Evolutionary conservation across 1,140 invertebrate genomes (phyloP).

Genomic region (Chironomus tepperi): DNA sequence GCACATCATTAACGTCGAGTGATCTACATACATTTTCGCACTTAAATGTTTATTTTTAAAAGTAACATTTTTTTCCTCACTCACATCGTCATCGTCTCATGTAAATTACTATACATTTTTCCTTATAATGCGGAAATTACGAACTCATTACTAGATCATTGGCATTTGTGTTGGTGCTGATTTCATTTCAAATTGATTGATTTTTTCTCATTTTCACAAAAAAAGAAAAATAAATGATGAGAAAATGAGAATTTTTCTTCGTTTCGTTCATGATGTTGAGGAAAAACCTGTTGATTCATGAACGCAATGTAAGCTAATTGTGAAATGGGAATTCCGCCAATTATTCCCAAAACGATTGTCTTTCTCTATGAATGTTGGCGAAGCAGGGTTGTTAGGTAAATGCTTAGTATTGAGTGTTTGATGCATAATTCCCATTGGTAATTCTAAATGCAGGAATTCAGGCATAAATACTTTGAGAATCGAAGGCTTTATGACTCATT

Average conservation of each 20-base stretch:
- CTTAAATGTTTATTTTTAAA: background rate
- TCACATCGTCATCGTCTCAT: too few relatives aligned
- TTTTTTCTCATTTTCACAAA: too few relatives aligned
- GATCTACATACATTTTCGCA: background rate
- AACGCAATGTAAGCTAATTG: too few relatives aligned
- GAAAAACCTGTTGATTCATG: background rate
- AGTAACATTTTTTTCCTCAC: background rate
- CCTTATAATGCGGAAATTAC: slow-evolving; percentile 8
- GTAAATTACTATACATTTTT: background rate
- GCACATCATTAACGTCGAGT: background rate
- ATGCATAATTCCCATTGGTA: too few relatives aligned
- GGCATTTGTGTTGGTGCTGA: background rate
- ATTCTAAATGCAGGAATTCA: too few relatives aligned
- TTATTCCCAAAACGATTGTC: slow-evolving; percentile 32
- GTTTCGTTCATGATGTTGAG: background rate
- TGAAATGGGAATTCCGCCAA: slow-evolving; percentile 30
- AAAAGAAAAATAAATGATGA: background rate
- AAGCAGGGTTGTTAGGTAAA: too few relatives aligned
- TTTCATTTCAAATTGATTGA: too few relatives aligned
- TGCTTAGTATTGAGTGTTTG: too few relatives aligned
- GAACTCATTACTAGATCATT: background rate
- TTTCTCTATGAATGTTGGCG: background rate
- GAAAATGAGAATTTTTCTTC: background rate
- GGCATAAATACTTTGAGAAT: too few relatives aligned
- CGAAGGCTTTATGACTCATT: too few relatives aligned